Evolutionary conservation across 2,113 vertebrate species (phyloP).

Genomic region (Cisticola juncidis): DNA sequence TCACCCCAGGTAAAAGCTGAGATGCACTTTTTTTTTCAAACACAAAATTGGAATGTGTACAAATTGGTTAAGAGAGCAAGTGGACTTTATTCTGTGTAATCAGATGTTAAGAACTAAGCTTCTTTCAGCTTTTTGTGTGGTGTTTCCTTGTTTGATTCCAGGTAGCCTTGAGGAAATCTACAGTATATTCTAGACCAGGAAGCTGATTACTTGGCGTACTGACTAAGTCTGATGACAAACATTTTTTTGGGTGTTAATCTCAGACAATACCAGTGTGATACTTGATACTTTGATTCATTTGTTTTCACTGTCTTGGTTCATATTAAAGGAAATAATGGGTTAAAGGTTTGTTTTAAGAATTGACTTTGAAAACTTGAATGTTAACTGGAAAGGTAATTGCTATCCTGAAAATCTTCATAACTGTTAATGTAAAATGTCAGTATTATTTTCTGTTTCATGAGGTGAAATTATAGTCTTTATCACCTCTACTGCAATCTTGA

Average conservation of each 20-base stretch:
- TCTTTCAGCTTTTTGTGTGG: background rate
- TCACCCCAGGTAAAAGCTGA: background rate
- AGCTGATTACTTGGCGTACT: background rate
- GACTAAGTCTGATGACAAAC: background rate
- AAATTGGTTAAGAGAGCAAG: background rate
- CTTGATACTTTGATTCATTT: slow-evolving; percentile 9
- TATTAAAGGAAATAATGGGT: background rate
- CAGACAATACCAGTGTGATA: background rate
- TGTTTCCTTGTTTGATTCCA: background rate
- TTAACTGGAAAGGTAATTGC: background rate
- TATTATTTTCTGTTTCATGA: background rate
- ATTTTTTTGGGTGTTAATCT: background rate
- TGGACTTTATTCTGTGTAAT: background rate
- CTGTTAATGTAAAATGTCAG: background rate
- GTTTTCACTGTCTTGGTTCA: background rate
- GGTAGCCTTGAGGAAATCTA: background rate
- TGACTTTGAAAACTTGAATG: background rate
- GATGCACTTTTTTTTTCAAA: background rate
- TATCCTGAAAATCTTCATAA: background rate
- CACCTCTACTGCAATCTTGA: background rate
- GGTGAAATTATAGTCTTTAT: background rate
- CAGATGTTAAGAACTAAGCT: background rate
- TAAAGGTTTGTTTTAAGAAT: background rate
- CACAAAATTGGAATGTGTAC: background rate
- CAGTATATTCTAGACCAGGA: background rate